phyloP scores from a whole-genome alignment of 2,797 vertebrate species.

The Rousettus madagascariensis region DNA sequence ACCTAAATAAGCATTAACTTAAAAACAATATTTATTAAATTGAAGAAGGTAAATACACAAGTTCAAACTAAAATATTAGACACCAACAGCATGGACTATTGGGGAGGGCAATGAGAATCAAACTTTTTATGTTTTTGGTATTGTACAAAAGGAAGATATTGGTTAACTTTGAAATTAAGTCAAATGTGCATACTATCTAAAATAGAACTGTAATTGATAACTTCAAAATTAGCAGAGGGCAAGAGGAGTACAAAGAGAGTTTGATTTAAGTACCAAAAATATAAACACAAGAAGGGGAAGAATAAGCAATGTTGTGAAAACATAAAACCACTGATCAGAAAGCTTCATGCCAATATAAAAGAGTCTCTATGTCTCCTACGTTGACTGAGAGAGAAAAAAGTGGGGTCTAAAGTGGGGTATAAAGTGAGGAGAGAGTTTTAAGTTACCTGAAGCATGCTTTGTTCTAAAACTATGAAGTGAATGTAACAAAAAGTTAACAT shows the following conservation, averaged over 20 bases:
- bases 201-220: not conserved
- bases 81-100: not conserved
- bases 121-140: not conserved
- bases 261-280: not conserved
- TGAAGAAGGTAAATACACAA: not conserved
- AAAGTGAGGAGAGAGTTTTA: not conserved
- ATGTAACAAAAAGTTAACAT: not conserved
- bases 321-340: not conserved
- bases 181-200: not conserved
- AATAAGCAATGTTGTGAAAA: not conserved
- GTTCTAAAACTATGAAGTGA: not conserved
- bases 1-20: not conserved
- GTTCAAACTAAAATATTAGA: not conserved
- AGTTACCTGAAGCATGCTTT: not conserved
- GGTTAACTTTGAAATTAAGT: not conserved
- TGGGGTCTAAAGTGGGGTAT: not conserved
- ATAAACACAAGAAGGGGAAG: not conserved
- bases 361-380: not conserved
- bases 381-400: not conserved
- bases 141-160: not conserved
- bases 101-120: not conserved
- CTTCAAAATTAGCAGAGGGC: not conserved
- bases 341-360: not conserved
- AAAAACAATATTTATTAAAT: not conserved
- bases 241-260: not conserved